Base-by-base conservation (phyloP, 1,140 invertebrate species). In the Patella vulgata region DNA sequence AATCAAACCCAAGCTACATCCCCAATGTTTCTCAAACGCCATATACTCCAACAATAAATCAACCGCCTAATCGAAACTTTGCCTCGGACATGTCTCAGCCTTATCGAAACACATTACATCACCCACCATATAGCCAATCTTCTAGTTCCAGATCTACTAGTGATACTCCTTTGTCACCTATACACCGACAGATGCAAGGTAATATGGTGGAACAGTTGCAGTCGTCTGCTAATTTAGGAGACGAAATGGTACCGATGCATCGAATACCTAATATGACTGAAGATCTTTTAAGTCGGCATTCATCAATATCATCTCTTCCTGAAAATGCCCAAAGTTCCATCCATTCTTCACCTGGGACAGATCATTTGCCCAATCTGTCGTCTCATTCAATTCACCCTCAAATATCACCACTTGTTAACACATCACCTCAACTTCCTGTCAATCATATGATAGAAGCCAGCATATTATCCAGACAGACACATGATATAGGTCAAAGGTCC, bases 31-130 rank as follows among this genome's bases (percentile, higher is more conserved):
- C 44, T 62, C 48, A 23, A 33, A 43, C 43, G 46, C 46, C 43
- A 58, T 59, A 40, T 51, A 25, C 67, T 40, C 23, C 54, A 70
- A 56, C 56, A 56, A 52, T 58, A 57, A 31, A 48, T 54, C 52
- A 31, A 17, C 40, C 47, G 27, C 42, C 46, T 44, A 30, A 58
- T n/a, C 47, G 48, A 31, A 23, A 53, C 21, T 58, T 36, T 43
- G n/a, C 50, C 25, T 21, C 31, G 30, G 21, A 14, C 8, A 27
- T 31, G 21, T 28, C 1, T 31, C 5, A 19, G 12, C 40, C 19
- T 21, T 50, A 25, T 11, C 11, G 28, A 27, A 39, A 27, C 14
- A 30, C 11, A 19, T 40, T 17, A 40, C 31, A 23, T 33, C 43
- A 48, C 54, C 48, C 36, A 31, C 68, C 11, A 42, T 63, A 58